Conservation (phyloP, 2,113 vertebrate genomes). For the Xiphophorus couchianus region DNA sequence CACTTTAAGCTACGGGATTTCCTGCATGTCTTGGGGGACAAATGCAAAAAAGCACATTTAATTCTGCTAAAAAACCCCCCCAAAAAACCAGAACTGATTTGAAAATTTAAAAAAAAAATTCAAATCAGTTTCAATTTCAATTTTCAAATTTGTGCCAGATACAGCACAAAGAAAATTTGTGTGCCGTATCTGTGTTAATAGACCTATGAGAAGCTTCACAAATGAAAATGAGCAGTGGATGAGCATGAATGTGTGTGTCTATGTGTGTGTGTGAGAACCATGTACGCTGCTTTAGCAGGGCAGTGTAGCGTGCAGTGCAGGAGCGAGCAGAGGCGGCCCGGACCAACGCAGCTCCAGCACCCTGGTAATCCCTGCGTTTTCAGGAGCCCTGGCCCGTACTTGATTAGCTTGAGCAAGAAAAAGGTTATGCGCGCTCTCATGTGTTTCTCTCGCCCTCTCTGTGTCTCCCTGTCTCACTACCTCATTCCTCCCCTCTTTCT, state of each 20-base stretch:
- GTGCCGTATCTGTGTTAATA: background rate
- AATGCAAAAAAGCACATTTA: background rate
- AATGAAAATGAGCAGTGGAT: constrained; percentile 31
- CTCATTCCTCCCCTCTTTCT: constrained; percentile 67
- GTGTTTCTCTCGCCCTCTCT: constrained; percentile 52
- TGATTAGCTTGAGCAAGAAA: constrained; percentile 99
- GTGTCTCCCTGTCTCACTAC: constrained; percentile 64
- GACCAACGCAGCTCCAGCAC: constrained; percentile 74
- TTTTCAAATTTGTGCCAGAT: no score
- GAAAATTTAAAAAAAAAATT: no score
- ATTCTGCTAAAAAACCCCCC: no score
- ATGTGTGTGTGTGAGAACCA: constrained; percentile 81
- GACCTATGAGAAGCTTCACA: constrained; percentile 24
- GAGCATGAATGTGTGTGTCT: constrained; percentile 61
- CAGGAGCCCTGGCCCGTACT: constrained; percentile 98
- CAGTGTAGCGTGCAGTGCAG: constrained; percentile 87
- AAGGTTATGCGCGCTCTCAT: constrained; percentile 83
- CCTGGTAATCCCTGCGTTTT: constrained; percentile 98
- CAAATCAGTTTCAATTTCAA: no score
- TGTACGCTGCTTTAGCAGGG: constrained; percentile 72
- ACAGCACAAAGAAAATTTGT: background rate
- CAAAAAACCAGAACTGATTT: no score
- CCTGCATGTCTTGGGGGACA: constrained; percentile 22
- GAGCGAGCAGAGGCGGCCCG: constrained; percentile 84
- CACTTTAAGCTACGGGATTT: constrained; percentile 46